A percentile compares a stretch with the other conserved stretches of the same genome.
These are phyloP conservation scores for Dexiosoma caninum DNA, from an alignment of 2,888 invertebrate genomes.

Conservation along the genomic window DNA sequence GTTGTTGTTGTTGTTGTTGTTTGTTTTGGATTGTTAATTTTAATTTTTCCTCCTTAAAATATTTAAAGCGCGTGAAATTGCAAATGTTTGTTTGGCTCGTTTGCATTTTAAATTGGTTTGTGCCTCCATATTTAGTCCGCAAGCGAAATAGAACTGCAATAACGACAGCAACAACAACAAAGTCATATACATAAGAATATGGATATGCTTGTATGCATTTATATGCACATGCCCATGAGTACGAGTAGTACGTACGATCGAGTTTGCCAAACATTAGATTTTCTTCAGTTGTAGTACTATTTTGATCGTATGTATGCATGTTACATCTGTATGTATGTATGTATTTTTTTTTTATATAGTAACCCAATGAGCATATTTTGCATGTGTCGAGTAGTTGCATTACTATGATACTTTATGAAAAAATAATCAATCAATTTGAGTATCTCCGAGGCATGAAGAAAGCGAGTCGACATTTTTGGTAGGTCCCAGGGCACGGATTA, in stretches of 20 bases:
- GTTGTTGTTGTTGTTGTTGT: background rate
- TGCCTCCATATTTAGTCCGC: slow-evolving; percentile 41
- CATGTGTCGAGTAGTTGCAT: too few relatives aligned
- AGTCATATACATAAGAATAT: slow-evolving; percentile 2
- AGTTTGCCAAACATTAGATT: slow-evolving; percentile 20
- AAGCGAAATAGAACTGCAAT: slow-evolving; percentile 35
- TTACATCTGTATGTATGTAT: too few relatives aligned
- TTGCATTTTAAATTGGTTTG: slow-evolving; percentile 62
- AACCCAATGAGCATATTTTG: too few relatives aligned
- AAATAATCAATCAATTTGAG: too few relatives aligned
- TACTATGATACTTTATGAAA: too few relatives aligned
- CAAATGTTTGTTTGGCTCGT: slow-evolving; percentile 61
- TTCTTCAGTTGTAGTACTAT: background rate
- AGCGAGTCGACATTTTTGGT: too few relatives aligned
- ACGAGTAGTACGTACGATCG: background rate
- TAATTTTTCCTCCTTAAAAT: slow-evolving; percentile 33
- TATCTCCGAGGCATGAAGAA: too few relatives aligned
- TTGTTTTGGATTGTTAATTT: background rate
- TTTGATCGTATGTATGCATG: background rate
- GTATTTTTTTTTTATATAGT: background rate
- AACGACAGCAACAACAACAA: slow-evolving; percentile 24
- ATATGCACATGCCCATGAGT: background rate
- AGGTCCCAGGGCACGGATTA: too few relatives aligned
- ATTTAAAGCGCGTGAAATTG: slow-evolving; percentile 57
- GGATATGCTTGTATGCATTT: background rate